Evolutionary conservation across 2,888 invertebrate species (phyloP), one percentile per base, ranked within the genome.

Genomic region (Brenthis daphne): DNA sequence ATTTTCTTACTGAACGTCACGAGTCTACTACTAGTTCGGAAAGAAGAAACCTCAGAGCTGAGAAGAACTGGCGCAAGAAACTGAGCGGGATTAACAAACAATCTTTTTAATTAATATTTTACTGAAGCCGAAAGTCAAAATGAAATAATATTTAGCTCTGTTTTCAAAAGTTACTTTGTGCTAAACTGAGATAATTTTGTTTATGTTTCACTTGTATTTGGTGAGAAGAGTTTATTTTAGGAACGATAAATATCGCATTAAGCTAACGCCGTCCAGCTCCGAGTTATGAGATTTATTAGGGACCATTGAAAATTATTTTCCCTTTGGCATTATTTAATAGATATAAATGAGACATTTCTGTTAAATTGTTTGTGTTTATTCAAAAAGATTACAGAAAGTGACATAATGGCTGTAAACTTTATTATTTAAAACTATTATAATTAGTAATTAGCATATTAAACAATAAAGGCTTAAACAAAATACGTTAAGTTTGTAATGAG

Each of bases 241-340:
- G 61, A 75, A 80, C 82, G 87, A 90, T 90, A 89, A 90, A 90
- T 89, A 90, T 86, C 87, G 83, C 88, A 88, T 90, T 88, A 89
- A 84, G 82, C 77, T 77, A 83, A 84, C 80, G 80, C 78, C 65
- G 77, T 76, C 79, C 77, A 70, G 74, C 77, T 71, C 75, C 69
- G 64, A 73, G 68, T 74, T 74, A 55, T 71, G 77, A 84, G 85
- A 89, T 89, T 89, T 89, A 89, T 86, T 85, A 85, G 80, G 79
- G 81, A 79, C 80, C 79, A 79, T 74, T 76, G 78, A 80, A 81
- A 82, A 85, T 84, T 37, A 63, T 68, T 65, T 65, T 53, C 16
- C 12, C 47, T 37, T 67, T 61, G 48, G 11, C 67, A 6, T 61
- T 50, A 37, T 33, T 14, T 60, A 67, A 37, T 67, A 60, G 37